Evolutionary conservation across 2,113 vertebrate genomes (phyloP), one percentile per base, ranked within the genome.

Genomic region (Bombycilla garrulus): DNA sequence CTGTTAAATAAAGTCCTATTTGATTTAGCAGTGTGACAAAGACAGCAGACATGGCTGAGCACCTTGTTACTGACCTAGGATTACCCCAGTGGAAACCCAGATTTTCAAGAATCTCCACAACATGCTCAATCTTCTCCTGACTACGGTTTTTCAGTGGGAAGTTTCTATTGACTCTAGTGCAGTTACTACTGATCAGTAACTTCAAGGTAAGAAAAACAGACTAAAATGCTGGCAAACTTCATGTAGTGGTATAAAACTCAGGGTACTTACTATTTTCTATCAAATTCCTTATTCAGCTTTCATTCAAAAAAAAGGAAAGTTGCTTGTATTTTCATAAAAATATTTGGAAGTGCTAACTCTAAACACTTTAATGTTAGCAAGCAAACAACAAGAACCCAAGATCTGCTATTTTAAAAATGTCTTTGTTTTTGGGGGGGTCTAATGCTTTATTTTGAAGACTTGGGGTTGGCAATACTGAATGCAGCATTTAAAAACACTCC

Each of bases 401-500:
- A 76, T 73, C 50, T 77, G 29, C n/a, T 79, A 26, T 67, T 95
- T 60, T 17, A 1, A 81, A 56, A 93, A 81, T 21, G 22, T 31
- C 57, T 74, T 88, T 76, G 48, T 57, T 90, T 91, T 91, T 0
- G 5, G 12, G 48, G 48, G 73, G 42, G 24, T 81, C 54, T 90
- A 66, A 72, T 3, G 2, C 8, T 94, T 91, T 89, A 87, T 91
- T 91, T 93, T 90, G 90, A 83, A 88, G 66, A 23, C 74, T 86
- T 62, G 35, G 26, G 31, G 24, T 70, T 95, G 85, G 78, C 81
- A 95, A 70, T 90, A 94, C 54, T 95, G 93, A 92, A 95, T 95
- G 60, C 42, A 80, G 58, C 54, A 18, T 94, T 92, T 93, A 94
- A 91, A 97, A 97, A 91, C 93, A 86, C 79, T 80, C 79, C 69